A percentile compares a stretch with the other conserved stretches of the same genome.
Conservation (phyloP, 1,140 invertebrate genomes). For the Sycophaga agraensis region DNA sequence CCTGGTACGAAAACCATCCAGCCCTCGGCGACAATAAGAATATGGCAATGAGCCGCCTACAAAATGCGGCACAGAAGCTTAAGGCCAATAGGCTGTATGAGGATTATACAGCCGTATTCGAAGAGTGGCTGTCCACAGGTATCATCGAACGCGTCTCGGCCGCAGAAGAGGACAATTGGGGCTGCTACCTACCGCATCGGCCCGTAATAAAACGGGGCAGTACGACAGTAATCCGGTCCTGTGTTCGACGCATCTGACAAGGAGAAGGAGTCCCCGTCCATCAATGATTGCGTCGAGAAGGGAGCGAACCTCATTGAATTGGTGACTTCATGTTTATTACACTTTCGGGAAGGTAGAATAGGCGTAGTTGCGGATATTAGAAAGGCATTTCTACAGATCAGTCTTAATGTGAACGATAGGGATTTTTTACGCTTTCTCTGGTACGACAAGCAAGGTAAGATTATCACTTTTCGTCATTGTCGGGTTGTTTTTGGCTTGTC, state of each 20-base stretch:
- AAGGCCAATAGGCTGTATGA: neutral
- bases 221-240: conserved; percentile 30
- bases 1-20: neutral
- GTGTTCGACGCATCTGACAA: conserved; percentile 33
- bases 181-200: conserved; percentile 29
- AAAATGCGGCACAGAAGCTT: neutral
- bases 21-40: neutral
- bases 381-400: neutral
- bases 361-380: neutral
- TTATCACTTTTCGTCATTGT: neutral
- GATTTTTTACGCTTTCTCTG: conserved; percentile 1
- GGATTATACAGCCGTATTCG: neutral
- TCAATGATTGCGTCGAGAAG: neutral
- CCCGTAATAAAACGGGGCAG: conserved; percentile 21
- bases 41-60: neutral
- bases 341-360: neutral
- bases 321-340: neutral
- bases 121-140: neutral
- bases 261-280: neutral
- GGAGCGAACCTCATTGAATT: neutral
- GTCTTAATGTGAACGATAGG: neutral
- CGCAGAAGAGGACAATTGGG: no score
- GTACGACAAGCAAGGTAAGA: neutral
- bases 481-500: neutral
- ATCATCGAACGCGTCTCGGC: conserved; percentile 27